phyloP scores from a whole-genome alignment of 2,113 vertebrate species.

The Labrus mixtus region DNA sequence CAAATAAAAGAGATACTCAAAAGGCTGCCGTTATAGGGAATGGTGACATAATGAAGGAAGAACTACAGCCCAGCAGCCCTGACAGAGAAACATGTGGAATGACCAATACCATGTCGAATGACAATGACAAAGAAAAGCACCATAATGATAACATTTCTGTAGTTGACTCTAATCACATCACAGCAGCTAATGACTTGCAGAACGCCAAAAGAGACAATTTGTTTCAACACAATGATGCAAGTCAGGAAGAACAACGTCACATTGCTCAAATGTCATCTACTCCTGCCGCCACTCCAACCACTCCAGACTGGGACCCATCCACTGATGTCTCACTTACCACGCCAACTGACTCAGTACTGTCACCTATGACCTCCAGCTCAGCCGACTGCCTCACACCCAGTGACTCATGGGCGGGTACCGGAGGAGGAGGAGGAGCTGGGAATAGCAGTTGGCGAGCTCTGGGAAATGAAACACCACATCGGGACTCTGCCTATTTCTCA shows the following conservation, averaged over 20 bases:
- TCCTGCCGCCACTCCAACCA: constrained; percentile 51
- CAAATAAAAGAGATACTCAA: constrained; percentile 34
- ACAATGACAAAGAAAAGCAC: constrained; percentile 11
- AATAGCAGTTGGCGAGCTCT: constrained; percentile 84
- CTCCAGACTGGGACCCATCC: constrained; percentile 75
- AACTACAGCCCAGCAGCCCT: constrained; percentile 16
- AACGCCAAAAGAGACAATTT: constrained; percentile 32
- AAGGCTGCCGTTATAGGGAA: constrained; percentile 42
- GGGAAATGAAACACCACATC: constrained; percentile 84
- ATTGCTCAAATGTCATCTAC: constrained; percentile 1
- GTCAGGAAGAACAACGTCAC: constrained; percentile 23
- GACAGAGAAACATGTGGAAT: constrained; percentile 22
- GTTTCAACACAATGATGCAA: constrained; percentile 18
- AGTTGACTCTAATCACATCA: constrained; percentile 14
- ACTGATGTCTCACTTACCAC: constrained; percentile 77
- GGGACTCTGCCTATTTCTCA: constrained; percentile 90
- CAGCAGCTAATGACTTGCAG: constrained; percentile 33
- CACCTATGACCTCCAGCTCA: constrained; percentile 84
- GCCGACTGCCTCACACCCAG: constrained; percentile 84
- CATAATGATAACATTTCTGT: constrained; percentile 1
- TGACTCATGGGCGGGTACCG: constrained; percentile 81
- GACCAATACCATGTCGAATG: constrained; percentile 4
- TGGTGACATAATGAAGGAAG: constrained; percentile 56
- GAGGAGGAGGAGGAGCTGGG: constrained; percentile 79
- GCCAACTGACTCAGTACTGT: constrained; percentile 85